phyloP scores from a whole-genome alignment of 2,888 invertebrate genomes.

The Liposcelis brunnea region DNA sequence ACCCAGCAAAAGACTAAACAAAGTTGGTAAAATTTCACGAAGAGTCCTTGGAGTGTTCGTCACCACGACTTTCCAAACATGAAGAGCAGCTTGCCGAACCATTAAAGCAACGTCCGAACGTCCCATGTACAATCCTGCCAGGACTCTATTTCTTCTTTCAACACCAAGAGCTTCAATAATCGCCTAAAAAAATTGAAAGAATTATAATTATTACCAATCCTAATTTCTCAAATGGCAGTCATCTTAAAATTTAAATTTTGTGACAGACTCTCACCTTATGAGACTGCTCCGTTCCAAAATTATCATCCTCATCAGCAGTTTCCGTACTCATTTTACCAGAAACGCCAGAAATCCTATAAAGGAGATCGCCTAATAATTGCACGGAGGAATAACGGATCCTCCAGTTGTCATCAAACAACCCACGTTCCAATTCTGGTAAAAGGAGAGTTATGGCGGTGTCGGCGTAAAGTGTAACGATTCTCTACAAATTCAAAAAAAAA shows the following conservation, averaged over 20 bases:
- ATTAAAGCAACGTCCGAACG: conserved; percentile 90
- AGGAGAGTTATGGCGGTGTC: conserved; percentile 85
- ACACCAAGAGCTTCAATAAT: conserved; percentile 77
- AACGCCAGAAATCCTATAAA: conserved; percentile 93
- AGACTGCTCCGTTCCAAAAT: conserved; percentile 94
- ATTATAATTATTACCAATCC: conserved; percentile 1
- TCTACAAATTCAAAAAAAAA: conserved; percentile 39
- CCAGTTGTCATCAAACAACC: conserved; percentile 97
- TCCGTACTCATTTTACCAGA: conserved; percentile 99
- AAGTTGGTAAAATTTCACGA: conserved; percentile 84
- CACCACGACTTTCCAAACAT: conserved; percentile 99
- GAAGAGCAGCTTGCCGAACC: conserved; percentile 93
- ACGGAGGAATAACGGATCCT: conserved; percentile 79
- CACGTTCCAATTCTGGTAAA: conserved; percentile 83
- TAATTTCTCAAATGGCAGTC: background rate
- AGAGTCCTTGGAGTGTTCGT: conserved; percentile 94
- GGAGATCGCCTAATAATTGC: conserved; percentile 82
- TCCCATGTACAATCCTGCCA: conserved; percentile 93
- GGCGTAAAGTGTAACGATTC: conserved; percentile 91
- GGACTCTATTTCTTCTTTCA: conserved; percentile 78
- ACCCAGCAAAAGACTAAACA: conserved; percentile 80
- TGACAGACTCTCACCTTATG: conserved; percentile 43
- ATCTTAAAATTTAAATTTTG: too few species aligned
- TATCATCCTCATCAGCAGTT: conserved; percentile 95
- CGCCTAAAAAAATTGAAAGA: conserved; percentile 35